Base-by-base conservation (phyloP, 2,888 invertebrate genomes). In the Ophonus ardosiacus region DNA sequence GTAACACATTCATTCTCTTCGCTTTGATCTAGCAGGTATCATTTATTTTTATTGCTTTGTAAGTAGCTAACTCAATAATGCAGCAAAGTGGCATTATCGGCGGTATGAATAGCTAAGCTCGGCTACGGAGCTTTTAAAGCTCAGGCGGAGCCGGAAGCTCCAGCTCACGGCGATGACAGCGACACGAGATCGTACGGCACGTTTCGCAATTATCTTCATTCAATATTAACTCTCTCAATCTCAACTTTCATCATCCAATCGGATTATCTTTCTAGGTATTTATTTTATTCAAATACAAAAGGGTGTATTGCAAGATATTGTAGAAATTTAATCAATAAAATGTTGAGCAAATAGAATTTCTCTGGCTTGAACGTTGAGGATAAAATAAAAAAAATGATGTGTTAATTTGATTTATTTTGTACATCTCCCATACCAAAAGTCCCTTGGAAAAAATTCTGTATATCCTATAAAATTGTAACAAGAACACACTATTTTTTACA, bases 221-320 rank as follows among this genome's bases (percentile, higher is more conserved):
- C 71, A 74, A 74, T 74, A 74, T 74, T 74, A 74, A 74, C 71
- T 74, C 71, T 18, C 68, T 74, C 71, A 74, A 74, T 43, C 71
- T 74, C 24, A 38, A 40, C 68, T 15, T 31, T n/a, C 31, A 68
- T 68, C 38, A 68, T 68, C 38, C 68, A 68, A 68, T 68, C 31
- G 68, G 68, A 68, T 68, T 68, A 68, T 31, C 31, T 7, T 38
- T 18, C 13, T 38, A 1, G 15, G 15, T 68, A 68, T 15, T 68
- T 68, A 68, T 68, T 68, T 68, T 68, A 68, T 38, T 31, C 38
- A 68, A 38, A 68, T 68, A 68, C 15, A 51, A 51, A 31, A 5
- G 31, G 31, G 4, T 31, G 31, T 31, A 31, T 31, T 5, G 31
- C 31, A 31, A 31, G 31, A 31, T 31, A 31, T 31, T 6, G 5